These are phyloP conservation scores for Luperina testacea DNA, from an alignment of 2,888 invertebrate genomes.

Conservation along the genomic window DNA sequence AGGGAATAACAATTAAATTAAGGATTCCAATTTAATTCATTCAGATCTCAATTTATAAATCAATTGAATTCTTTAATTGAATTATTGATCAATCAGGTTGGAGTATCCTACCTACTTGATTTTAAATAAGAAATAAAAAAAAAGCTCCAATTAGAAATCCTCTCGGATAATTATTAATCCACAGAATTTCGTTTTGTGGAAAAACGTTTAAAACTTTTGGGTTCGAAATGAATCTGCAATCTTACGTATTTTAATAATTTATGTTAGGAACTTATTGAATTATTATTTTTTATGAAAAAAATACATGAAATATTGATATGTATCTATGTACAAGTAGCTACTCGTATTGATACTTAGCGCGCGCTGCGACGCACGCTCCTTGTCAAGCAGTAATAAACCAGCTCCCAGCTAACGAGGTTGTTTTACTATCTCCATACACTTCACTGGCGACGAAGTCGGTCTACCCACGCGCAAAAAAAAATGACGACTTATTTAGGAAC, in stretches of 20 bases:
- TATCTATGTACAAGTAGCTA: too few species aligned
- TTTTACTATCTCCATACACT: too few species aligned
- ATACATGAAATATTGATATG: background rate
- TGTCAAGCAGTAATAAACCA: too few species aligned
- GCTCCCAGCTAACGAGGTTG: too few species aligned
- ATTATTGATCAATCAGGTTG: slow-evolving; percentile 70
- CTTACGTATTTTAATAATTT: slow-evolving; percentile 24
- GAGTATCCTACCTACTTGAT: slow-evolving; percentile 67
- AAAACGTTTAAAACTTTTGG: slow-evolving; percentile 31
- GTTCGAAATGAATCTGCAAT: slow-evolving; percentile 27
- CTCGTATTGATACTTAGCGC: too few species aligned
- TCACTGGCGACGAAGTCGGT: too few species aligned
- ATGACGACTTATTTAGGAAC: too few species aligned
- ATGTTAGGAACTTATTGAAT: slow-evolving; percentile 5
- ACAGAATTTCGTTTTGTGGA: slow-evolving; percentile 27
- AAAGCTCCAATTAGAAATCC: slow-evolving; percentile 68
- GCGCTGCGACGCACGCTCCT: too few species aligned
- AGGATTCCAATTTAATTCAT: slow-evolving; percentile 52
- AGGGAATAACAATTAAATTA: slow-evolving; percentile 55
- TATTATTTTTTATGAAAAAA: background rate
- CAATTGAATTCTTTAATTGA: slow-evolving; percentile 68
- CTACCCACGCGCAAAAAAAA: too few species aligned
- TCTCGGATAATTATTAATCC: slow-evolving; percentile 63
- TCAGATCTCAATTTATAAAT: slow-evolving; percentile 60
- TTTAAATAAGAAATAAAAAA: slow-evolving; percentile 69